A percentile compares a stretch with the other conserved stretches of the same genome.
phyloP scores from a whole-genome alignment of 2,888 invertebrate species.

The Petrolisthes cinctipes region DNA sequence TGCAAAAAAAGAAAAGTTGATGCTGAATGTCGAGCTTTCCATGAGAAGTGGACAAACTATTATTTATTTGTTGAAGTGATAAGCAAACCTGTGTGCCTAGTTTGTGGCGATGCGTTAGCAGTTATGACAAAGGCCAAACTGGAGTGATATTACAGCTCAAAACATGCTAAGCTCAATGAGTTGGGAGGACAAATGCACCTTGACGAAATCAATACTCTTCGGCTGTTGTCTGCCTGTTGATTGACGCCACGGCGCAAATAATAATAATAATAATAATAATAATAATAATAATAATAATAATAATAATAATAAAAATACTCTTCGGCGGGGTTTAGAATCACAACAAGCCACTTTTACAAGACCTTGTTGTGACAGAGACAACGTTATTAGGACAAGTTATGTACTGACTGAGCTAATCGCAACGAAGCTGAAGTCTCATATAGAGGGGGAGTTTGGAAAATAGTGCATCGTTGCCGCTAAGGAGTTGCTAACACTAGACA shows the following conservation, averaged over 20 bases:
- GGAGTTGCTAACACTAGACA: constrained; percentile 29
- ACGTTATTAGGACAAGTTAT: constrained; percentile 33
- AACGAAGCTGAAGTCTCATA: constrained; percentile 27
- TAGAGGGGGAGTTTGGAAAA: constrained; percentile 41
- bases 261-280: no score
- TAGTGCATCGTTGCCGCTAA: constrained; percentile 28
- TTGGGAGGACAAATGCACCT: constrained; percentile 26
- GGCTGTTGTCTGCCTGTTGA: no score
- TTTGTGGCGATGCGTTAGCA: constrained; percentile 18
- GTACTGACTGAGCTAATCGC: constrained; percentile 31
- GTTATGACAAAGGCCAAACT: constrained; percentile 16
- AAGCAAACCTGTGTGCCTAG: constrained; percentile 27
- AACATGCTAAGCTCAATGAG: constrained; percentile 19
- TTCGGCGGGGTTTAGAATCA: constrained; percentile 35
- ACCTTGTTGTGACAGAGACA: constrained; percentile 34
- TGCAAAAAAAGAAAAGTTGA: constrained; percentile 25
- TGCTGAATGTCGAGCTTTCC: constrained; percentile 12
- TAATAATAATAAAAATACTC: no score
- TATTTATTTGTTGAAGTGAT: constrained; percentile 28
- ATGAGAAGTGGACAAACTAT: constrained; percentile 24
- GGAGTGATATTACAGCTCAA: constrained; percentile 14
- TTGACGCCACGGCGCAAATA: no score
- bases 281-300: no score
- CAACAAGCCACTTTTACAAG: constrained; percentile 19
- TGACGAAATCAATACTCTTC: constrained; percentile 25